phyloP scores from a whole-genome alignment of 2,113 vertebrate species.

The Ondatra zibethicus region DNA sequence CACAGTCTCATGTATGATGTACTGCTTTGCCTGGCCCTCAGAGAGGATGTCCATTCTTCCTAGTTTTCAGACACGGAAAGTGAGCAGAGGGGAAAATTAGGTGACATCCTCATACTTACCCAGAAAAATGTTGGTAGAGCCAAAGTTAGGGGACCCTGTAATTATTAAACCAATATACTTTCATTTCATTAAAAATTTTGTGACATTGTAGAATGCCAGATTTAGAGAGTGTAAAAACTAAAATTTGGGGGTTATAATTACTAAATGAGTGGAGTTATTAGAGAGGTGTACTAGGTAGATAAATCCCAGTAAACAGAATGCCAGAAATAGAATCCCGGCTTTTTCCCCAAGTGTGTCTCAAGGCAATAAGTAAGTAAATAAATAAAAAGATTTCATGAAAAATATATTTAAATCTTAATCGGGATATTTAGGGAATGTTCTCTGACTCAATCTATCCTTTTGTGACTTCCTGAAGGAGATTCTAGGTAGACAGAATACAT shows the following conservation, averaged over 20 bases:
- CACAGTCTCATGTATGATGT: not conserved
- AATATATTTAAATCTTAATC: not conserved
- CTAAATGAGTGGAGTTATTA: slow-evolving; percentile 25
- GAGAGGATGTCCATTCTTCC: not conserved
- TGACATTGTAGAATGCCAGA: not conserved
- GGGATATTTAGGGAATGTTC: slow-evolving; percentile 22
- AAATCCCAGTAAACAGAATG: not conserved
- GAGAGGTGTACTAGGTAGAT: not conserved
- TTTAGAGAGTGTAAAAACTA: not conserved
- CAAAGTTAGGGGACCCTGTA: not conserved
- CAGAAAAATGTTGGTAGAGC: not conserved
- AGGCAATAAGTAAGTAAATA: not conserved
- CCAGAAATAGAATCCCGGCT: not conserved
- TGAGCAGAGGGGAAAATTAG: not conserved
- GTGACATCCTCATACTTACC: not conserved
- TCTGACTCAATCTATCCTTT: not conserved
- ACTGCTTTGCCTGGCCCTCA: not conserved
- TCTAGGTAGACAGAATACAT: not conserved
- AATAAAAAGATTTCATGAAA: slow-evolving; percentile 6
- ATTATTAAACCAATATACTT: slow-evolving; percentile 5
- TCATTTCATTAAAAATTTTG: not conserved
- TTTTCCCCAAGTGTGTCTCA: not conserved
- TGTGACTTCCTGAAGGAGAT: slow-evolving; percentile 41
- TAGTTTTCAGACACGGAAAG: slow-evolving; percentile 8
- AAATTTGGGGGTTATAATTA: slow-evolving; percentile 14